A percentile compares a stretch with the other conserved stretches of the same genome.
These are phyloP conservation scores for Butorides virescens DNA, from an alignment of 2,113 vertebrate genomes.

Conservation along the genomic window DNA sequence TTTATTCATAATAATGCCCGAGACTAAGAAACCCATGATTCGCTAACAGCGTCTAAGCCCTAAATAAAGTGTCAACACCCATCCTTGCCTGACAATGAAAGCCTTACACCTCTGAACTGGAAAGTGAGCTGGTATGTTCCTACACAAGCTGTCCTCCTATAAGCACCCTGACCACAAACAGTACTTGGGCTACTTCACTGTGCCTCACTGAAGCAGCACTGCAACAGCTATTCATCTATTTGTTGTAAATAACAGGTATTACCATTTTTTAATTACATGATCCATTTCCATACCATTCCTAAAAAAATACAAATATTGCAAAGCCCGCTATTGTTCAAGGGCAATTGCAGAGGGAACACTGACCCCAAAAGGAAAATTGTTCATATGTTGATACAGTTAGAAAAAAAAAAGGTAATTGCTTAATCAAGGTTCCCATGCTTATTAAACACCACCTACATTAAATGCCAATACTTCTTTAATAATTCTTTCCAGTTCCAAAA, in stretches of 20 bases:
- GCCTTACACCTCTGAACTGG: neutral
- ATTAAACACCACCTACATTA: conserved; percentile 3
- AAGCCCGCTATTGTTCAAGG: neutral
- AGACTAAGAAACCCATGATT: neutral
- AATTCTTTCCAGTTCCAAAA: neutral
- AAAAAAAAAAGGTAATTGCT: neutral
- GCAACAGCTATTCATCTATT: neutral
- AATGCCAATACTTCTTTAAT: neutral
- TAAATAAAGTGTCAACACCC: neutral
- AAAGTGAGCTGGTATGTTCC: neutral
- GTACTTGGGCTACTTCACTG: neutral
- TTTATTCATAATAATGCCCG: neutral
- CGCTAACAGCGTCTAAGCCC: neutral
- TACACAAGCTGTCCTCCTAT: neutral
- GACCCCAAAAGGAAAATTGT: neutral
- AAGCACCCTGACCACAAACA: neutral
- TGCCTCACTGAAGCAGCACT: neutral
- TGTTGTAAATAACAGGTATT: neutral
- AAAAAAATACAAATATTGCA: neutral
- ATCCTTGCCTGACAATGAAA: neutral
- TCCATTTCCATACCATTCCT: neutral
- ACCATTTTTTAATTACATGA: neutral
- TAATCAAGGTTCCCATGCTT: neutral
- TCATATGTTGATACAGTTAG: neutral
- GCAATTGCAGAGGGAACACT: neutral